Percentiles rank a stretch among this genome's conserved stretches.
Evolutionary conservation across 2,113 vertebrate genomes (phyloP).

Genomic region (Etheostoma cragini): DNA sequence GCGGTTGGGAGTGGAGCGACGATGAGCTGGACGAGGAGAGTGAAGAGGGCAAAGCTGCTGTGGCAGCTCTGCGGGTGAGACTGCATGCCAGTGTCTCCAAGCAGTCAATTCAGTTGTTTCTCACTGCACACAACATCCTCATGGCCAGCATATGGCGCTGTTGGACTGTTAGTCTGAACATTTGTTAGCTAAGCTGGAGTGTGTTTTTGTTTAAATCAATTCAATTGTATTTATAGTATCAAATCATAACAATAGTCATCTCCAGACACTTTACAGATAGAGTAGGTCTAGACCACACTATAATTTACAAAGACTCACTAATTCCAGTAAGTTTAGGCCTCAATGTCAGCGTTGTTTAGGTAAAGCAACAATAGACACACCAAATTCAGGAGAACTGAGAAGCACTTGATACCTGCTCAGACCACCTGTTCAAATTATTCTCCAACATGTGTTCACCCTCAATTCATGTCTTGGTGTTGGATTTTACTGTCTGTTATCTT

Average conservation of each 20-base stretch:
- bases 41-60: constrained; percentile 82
- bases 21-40: constrained; percentile 84
- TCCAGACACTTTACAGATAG: too few relatives aligned
- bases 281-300: too few relatives aligned
- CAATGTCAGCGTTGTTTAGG: background rate
- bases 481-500: constrained; percentile 46
- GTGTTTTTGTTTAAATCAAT: background rate
- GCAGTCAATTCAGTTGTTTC: background rate
- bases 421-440: constrained; percentile 6
- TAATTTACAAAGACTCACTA: too few relatives aligned
- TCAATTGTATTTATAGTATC: too few relatives aligned
- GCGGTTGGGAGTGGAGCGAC: constrained; percentile 85
- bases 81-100: background rate
- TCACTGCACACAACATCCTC: background rate
- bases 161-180: background rate
- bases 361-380: too few relatives aligned
- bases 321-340: background rate
- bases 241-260: too few relatives aligned
- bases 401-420: background rate
- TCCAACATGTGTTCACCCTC: constrained; percentile 6
- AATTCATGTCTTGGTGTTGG: constrained; percentile 55
- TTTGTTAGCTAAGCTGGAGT: background rate
- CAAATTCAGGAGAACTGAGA: background rate
- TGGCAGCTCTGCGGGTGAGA: constrained; percentile 80
- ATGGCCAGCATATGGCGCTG: constrained; percentile 42